phyloP scores from a whole-genome alignment of 1,140 invertebrate species.

The Listronotus oregonensis region DNA sequence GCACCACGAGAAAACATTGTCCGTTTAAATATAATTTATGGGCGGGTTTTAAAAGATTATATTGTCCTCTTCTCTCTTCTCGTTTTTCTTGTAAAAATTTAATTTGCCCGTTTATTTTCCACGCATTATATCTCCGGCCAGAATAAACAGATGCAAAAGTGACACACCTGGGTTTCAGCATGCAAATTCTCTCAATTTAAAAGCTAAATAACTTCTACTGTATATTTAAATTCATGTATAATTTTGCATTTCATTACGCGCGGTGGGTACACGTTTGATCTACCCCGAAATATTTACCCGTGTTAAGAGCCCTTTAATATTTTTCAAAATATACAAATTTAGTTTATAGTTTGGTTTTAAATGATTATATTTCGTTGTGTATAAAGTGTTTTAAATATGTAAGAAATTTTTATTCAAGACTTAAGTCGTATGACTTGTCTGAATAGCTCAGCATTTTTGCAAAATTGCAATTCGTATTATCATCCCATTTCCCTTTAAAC shows the following conservation, averaged over 20 bases:
- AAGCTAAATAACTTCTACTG: constrained; percentile 36
- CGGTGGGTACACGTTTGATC: not conserved
- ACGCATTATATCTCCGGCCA: constrained; percentile 13
- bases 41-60: no score
- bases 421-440: no score
- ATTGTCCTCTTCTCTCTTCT: no score
- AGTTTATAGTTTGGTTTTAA: no score
- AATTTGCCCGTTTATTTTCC: constrained; percentile 27
- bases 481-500: no score
- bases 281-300: constrained; percentile 8
- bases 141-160: constrained; percentile 34
- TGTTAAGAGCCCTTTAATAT: not conserved
- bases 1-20: no score
- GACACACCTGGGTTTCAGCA: constrained; percentile 34
- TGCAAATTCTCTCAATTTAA: constrained; percentile 35
- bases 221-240: constrained; percentile 38
- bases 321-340: not conserved
- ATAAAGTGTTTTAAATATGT: no score
- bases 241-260: constrained; percentile 32
- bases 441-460: no score
- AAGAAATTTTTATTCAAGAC: no score
- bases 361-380: no score
- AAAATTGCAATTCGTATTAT: no score
- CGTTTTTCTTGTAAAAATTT: constrained; percentile 9
- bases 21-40: no score